Evolutionary conservation across 2,113 vertebrate species (phyloP), one percentile per base, ranked within the genome.

Genomic region (Cettia cetti): DNA sequence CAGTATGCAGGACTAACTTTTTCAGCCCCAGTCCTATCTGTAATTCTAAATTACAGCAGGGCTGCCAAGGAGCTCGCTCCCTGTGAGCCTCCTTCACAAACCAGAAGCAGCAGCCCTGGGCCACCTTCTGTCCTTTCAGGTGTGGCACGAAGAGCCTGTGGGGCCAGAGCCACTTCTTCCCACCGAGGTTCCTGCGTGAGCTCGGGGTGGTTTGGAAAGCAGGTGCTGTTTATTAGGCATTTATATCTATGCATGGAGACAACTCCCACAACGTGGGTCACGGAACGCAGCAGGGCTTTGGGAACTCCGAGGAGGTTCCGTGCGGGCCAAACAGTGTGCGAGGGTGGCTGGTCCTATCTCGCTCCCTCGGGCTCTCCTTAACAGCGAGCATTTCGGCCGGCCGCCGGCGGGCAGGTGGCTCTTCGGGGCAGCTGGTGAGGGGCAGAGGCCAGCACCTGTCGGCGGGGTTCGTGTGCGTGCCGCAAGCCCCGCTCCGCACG

Each of bases 61-160:
- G 7, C 54, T 50, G 14, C 44, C n/a, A 26, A 10, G 20, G 11
- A 85, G 7, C 8, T 66, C 3, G 1, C 65, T 93, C 50, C 22
- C 15, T 54, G 9, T 0, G 0, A 35, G 26, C 28, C 30, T 1
- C 31, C 19, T 26, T 19, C 44, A 44, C 65, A 66, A 66, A 40
- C 10, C 9, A 56, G 72, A 54, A 78, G 52, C 64, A 50, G 54
- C 72, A 74, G 49, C 71, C 31, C 70, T 9, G 3, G 60, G 60
- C 31, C 26, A 19, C 61, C n/a, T 37, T 30, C 39, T 56, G 63
- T 23, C 33, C 33, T 52, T 31, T n/a, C 59, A 65, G 28, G 27
- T 23, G 54, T 37, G 66, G 56, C 0, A 0, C 44, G 26, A 52
- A 75, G 40, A 47, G n/a, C 71, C 35, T 5, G 5, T 1, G 2